A percentile compares a stretch with the other conserved stretches of the same genome.
Evolutionary conservation across 2,113 vertebrate species (phyloP).

Genomic region (Eurystomus gularis): DNA sequence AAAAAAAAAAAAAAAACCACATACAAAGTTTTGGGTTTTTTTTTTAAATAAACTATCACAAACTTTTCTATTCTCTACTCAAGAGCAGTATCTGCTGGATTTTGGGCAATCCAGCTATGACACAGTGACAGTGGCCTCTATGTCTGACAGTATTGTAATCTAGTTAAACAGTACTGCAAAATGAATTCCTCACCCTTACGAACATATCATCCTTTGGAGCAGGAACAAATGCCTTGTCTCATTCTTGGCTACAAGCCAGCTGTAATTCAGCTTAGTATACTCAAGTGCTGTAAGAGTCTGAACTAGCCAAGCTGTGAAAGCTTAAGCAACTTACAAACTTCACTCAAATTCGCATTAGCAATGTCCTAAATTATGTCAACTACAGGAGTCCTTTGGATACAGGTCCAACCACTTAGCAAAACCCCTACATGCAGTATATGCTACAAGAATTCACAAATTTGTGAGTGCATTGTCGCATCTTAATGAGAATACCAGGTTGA

Average conservation of each 20-base stretch:
- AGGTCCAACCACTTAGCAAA: background rate
- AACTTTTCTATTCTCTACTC: background rate
- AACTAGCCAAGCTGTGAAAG: background rate
- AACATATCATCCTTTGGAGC: background rate
- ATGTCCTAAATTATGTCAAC: background rate
- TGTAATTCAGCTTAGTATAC: background rate
- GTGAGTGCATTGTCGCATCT: background rate
- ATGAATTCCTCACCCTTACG: background rate
- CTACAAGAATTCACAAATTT: background rate
- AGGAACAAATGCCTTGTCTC: background rate
- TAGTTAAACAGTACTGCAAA: background rate
- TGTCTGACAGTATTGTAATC: background rate
- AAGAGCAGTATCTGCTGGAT: background rate
- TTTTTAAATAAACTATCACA: background rate
- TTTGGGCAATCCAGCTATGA: background rate
- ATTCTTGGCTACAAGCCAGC: background rate
- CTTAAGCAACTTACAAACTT: conserved; percentile 3
- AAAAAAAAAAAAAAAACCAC: background rate
- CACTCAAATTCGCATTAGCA: background rate
- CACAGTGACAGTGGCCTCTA: background rate
- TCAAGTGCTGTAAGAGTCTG: background rate
- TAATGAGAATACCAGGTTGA: background rate
- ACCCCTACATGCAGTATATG: background rate
- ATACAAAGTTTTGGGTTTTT: background rate
- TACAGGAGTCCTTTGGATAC: background rate